Percentiles rank a stretch among this genome's conserved stretches.
These are phyloP conservation scores for Batillaria attramentaria DNA, from an alignment of 1,140 invertebrate genomes.

Conservation along the genomic window DNA sequence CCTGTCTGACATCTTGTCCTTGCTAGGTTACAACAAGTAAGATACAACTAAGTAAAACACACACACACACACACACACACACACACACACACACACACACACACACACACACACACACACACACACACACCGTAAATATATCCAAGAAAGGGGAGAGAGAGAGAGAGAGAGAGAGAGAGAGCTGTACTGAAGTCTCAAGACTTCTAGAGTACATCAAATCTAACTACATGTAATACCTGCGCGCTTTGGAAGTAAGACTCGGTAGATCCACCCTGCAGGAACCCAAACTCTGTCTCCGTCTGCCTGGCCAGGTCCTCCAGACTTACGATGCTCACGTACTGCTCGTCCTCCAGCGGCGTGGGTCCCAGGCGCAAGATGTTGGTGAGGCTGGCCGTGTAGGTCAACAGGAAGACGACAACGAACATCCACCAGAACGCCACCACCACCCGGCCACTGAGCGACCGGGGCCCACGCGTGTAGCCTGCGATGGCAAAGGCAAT, in stretches of 20 bases:
- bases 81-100: too few relatives aligned
- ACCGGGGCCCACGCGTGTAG: constrained; percentile 49
- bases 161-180: too few relatives aligned
- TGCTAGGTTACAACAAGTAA: too few relatives aligned
- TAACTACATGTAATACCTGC: neutral
- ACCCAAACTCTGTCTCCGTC: constrained; percentile 92
- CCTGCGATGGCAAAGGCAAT: constrained; percentile 25
- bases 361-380: constrained; percentile 49
- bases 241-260: constrained; percentile 34
- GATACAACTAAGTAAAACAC: too few relatives aligned
- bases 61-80: too few relatives aligned
- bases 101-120: too few relatives aligned
- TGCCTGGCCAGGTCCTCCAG: constrained; percentile 87
- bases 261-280: constrained; percentile 82
- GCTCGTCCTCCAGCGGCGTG: constrained; percentile 81
- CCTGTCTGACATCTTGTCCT: too few relatives aligned
- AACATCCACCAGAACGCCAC: constrained; percentile 64
- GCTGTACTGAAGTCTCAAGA: neutral
- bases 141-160: too few relatives aligned
- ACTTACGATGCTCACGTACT: constrained; percentile 92
- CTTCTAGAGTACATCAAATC: neutral
- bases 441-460: constrained; percentile 56
- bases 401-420: constrained; percentile 54
- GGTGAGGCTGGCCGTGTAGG: constrained; percentile 61
- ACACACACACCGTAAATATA: too few relatives aligned